These are phyloP conservation scores for Chamaedrilus cognettii DNA, from an alignment of 2,888 invertebrate species.

Conservation along the genomic window DNA sequence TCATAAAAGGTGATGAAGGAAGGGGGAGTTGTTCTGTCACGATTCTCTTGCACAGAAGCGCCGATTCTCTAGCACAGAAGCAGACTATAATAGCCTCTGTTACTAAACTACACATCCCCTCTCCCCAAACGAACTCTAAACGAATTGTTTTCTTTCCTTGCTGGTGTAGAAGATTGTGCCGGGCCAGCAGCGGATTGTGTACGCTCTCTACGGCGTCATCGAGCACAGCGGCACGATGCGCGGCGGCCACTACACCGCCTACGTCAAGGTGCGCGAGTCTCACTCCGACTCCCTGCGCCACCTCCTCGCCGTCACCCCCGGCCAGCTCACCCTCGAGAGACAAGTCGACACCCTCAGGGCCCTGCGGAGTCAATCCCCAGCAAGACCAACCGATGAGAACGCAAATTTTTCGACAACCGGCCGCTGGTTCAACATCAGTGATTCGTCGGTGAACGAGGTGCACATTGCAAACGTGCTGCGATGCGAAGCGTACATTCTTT, in stretches of 20 bases:
- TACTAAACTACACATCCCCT: too few species aligned
- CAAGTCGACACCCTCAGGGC: slow-evolving; percentile 16
- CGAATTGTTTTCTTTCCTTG: too few species aligned
- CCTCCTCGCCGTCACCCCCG: slow-evolving; percentile 23
- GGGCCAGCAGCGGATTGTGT: slow-evolving; percentile 72
- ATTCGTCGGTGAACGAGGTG: slow-evolving; percentile 82
- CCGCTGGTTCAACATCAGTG: slow-evolving; percentile 93
- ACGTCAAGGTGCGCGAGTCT: slow-evolving; percentile 74
- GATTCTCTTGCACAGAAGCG: too few species aligned
- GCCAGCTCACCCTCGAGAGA: slow-evolving; percentile 9
- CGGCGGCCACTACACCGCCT: slow-evolving; percentile 91
- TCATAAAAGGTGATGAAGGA: too few species aligned
- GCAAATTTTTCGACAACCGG: slow-evolving; percentile 61
- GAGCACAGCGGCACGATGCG: slow-evolving; percentile 91
- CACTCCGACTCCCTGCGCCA: slow-evolving; percentile 20
- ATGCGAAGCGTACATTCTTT: slow-evolving; percentile 92
- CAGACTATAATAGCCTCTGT: too few species aligned
- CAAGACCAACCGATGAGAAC: background rate
- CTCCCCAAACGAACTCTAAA: too few species aligned
- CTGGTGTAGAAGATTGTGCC: slow-evolving; percentile 49
- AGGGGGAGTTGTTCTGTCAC: too few species aligned
- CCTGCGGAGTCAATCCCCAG: background rate
- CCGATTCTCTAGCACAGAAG: too few species aligned
- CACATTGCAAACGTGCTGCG: slow-evolving; percentile 75
- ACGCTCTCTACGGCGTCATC: slow-evolving; percentile 92